Evolutionary conservation across 1,140 invertebrate genomes (phyloP).

Genomic region (Lasaia peninsularis): DNA sequence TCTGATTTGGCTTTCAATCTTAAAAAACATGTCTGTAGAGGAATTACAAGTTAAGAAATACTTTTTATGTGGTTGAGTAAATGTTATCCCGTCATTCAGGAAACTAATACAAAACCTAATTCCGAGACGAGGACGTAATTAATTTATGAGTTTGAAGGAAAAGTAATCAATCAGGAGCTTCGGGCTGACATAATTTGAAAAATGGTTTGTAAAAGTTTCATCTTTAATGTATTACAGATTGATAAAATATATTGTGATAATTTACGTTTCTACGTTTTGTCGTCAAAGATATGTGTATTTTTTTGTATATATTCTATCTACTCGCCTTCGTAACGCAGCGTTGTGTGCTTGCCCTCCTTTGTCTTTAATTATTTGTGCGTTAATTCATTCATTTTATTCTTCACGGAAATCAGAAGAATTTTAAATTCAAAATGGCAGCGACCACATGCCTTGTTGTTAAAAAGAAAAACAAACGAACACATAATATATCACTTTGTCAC

Average conservation of each 20-base stretch:
- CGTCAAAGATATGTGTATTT: too few relatives aligned
- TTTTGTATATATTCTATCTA: too few relatives aligned
- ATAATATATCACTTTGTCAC: too few relatives aligned
- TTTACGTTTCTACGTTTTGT: neutral
- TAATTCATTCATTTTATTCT: too few relatives aligned
- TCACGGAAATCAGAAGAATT: too few relatives aligned
- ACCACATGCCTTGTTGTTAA: too few relatives aligned
- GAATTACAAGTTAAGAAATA: neutral
- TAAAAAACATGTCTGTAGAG: neutral
- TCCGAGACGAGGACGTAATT: neutral
- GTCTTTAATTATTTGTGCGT: too few relatives aligned
- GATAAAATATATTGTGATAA: neutral
- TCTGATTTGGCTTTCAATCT: too few relatives aligned
- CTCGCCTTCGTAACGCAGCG: too few relatives aligned
- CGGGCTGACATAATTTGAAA: slow-evolving; percentile 3
- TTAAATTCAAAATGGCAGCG: too few relatives aligned
- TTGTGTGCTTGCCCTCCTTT: too few relatives aligned
- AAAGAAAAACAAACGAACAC: too few relatives aligned
- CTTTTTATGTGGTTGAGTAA: neutral
- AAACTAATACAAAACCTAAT: neutral
- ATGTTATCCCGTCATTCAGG: neutral
- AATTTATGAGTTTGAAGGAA: slow-evolving; percentile 8
- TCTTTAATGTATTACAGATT: neutral
- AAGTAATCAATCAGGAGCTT: neutral
- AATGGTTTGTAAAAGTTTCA: slow-evolving; percentile 1